Conservation (phyloP, 2,113 vertebrate genomes). For the Lasiurus borealis region DNA sequence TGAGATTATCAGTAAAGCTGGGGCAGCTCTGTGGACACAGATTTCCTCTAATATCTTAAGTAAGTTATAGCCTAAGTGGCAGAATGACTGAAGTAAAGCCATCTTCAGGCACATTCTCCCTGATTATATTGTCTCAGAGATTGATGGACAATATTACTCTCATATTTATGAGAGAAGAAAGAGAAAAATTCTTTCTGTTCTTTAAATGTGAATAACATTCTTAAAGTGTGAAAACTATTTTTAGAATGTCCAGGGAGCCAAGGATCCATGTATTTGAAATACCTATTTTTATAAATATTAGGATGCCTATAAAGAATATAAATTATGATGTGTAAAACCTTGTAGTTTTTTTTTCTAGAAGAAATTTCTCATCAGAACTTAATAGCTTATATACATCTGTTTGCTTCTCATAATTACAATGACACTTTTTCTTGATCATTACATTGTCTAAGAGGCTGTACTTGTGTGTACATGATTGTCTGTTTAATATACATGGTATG, state of each 20-base stretch:
- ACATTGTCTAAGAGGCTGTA: neutral
- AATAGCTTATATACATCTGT: neutral
- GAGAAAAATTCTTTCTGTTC: neutral
- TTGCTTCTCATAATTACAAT: neutral
- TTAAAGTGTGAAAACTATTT: constrained; percentile 68
- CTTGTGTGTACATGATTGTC: neutral
- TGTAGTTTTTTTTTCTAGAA: neutral
- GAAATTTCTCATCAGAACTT: neutral
- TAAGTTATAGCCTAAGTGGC: constrained; percentile 77
- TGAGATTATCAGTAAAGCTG: neutral
- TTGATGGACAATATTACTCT: constrained; percentile 79
- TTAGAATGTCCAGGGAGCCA: constrained; percentile 60
- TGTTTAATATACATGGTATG: neutral
- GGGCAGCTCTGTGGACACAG: neutral
- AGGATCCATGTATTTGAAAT: neutral
- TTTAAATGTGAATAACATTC: constrained; percentile 67
- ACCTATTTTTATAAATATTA: neutral
- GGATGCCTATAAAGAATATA: neutral
- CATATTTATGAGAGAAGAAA: constrained; percentile 72
- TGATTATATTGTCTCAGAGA: constrained; percentile 84
- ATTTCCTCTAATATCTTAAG: constrained; percentile 75
- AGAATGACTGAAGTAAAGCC: constrained; percentile 81
- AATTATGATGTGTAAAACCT: neutral
- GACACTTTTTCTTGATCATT: neutral
- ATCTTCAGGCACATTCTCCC: constrained; percentile 81